Conservation (phyloP, 2,888 invertebrate genomes). For the Hydropsyche betteni region DNA sequence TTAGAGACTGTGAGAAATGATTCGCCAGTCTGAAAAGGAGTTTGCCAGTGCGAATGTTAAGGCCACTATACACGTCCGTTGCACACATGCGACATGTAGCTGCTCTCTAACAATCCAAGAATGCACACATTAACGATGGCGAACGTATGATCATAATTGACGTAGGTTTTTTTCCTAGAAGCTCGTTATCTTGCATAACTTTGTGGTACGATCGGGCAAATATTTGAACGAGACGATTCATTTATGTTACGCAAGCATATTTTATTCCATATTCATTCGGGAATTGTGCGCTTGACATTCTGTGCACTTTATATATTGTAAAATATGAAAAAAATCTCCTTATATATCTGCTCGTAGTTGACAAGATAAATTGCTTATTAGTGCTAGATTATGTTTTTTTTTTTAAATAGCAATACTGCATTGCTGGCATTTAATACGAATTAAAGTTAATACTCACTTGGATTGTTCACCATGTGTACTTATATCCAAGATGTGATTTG, state of each 20-base stretch:
- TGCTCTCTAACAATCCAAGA: neutral
- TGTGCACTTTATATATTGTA: slow-evolving; percentile 1
- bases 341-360: neutral
- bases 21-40: slow-evolving; percentile 16
- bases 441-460: neutral
- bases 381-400: neutral
- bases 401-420: slow-evolving; percentile 9
- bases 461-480: neutral
- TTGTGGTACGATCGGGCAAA: neutral
- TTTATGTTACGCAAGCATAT: slow-evolving; percentile 17
- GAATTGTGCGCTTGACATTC: slow-evolving; percentile 12
- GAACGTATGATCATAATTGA: slow-evolving; percentile 13
- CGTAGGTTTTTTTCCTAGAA: slow-evolving; percentile 15
- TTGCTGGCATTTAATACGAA: neutral
- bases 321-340: neutral
- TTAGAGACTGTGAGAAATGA: slow-evolving; percentile 37
- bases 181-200: neutral
- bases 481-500: neutral
- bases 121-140: neutral
- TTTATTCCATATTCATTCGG: slow-evolving; percentile 1
- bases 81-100: neutral
- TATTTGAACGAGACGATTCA: slow-evolving; percentile 23
- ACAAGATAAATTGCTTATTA: slow-evolving; percentile 16
- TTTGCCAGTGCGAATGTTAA: slow-evolving; percentile 32
- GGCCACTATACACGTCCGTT: slow-evolving; percentile 27